Conservation (phyloP, 2,888 invertebrate species). For the Pseudanteris insignis region DNA sequence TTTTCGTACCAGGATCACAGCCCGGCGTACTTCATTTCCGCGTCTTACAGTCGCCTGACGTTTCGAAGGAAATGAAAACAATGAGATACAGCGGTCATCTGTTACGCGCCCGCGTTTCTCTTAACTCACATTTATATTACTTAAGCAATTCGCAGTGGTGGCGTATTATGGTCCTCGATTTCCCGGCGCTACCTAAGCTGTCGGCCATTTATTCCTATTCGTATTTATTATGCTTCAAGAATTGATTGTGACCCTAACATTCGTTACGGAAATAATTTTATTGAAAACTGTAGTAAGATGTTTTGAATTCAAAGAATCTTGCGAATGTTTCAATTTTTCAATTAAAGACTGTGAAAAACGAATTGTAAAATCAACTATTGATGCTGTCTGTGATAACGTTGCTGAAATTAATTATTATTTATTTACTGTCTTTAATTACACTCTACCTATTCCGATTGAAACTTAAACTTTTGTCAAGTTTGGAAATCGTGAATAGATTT, state of each 20-base stretch:
- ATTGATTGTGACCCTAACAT: too few species aligned
- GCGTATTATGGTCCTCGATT: conserved; percentile 42
- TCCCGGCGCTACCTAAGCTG: conserved; percentile 27
- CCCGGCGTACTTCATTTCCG: conserved; percentile 66
- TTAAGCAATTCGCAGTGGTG: conserved; percentile 53
- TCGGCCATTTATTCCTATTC: conserved; percentile 13
- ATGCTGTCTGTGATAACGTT: too few species aligned
- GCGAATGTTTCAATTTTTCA: too few species aligned
- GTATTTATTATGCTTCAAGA: neutral
- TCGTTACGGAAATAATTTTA: neutral
- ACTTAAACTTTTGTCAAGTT: too few species aligned
- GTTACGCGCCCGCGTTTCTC: conserved; percentile 60
- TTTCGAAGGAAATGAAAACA: conserved; percentile 67
- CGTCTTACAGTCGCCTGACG: conserved; percentile 64
- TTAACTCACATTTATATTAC: conserved; percentile 65
- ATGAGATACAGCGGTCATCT: conserved; percentile 68
- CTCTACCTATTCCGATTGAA: too few species aligned
- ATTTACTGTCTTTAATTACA: too few species aligned
- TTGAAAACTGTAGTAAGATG: neutral
- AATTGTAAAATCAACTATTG: too few species aligned
- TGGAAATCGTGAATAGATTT: too few species aligned
- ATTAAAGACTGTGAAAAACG: too few species aligned
- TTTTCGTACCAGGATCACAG: conserved; percentile 54
- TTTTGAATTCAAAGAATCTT: too few species aligned
- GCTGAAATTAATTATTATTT: too few species aligned